Evolutionary conservation across 1,140 invertebrate species (phyloP).

Genomic region (Drosophila persimilis): DNA sequence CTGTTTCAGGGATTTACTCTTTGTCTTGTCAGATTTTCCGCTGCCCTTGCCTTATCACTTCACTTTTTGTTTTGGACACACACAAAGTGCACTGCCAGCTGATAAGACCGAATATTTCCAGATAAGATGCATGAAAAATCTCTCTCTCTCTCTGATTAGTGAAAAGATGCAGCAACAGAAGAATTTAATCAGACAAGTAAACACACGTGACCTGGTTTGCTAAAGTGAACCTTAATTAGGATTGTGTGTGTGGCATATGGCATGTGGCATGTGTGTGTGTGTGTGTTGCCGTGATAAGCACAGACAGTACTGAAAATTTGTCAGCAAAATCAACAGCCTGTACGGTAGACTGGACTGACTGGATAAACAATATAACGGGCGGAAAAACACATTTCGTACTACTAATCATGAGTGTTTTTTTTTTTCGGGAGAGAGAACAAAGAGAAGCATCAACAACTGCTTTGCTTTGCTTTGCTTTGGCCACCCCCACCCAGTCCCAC

Average conservation of each 20-base stretch:
- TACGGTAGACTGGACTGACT: constrained; percentile 7
- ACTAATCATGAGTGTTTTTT: constrained; percentile 42
- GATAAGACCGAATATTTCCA: constrained; percentile 18
- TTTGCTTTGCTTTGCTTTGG: not conserved
- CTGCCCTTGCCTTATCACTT: constrained; percentile 54
- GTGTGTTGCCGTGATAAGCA: constrained; percentile 41
- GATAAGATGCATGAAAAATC: constrained; percentile 15
- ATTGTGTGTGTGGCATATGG: constrained; percentile 21
- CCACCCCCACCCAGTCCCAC: not conserved
- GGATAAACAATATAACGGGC: constrained; percentile 47
- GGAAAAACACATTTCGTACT: constrained; percentile 36
- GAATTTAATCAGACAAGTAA: constrained; percentile 54
- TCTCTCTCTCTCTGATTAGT: constrained; percentile 17
- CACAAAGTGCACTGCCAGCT: constrained; percentile 21
- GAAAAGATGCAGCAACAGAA: constrained; percentile 25
- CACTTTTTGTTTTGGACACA: constrained; percentile 36
- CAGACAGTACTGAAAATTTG: constrained; percentile 27
- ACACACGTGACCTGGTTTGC: constrained; percentile 71
- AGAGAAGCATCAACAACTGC: constrained; percentile 47
- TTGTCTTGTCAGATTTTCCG: constrained; percentile 7
- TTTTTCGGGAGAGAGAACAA: constrained; percentile 19
- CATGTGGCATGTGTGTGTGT: constrained; percentile 25
- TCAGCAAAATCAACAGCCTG: constrained; percentile 30
- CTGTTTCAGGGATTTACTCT: constrained; percentile 10
- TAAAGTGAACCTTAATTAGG: constrained; percentile 42